These are phyloP conservation scores for Neosilurus hyrtlii DNA, from an alignment of 2,797 vertebrate genomes.

Conservation along the genomic window DNA sequence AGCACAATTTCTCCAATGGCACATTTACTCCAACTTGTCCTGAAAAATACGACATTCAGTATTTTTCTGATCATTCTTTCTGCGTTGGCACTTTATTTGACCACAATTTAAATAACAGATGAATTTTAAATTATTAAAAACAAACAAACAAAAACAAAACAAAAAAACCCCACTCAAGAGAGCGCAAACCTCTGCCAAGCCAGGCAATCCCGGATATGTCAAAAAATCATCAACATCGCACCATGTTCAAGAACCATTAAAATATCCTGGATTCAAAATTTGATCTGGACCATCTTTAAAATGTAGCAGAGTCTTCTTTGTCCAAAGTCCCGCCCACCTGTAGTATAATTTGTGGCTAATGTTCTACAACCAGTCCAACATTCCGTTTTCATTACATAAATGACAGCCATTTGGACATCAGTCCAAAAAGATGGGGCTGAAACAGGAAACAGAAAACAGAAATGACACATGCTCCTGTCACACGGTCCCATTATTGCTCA, in stretches of 20 bases:
- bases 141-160: neutral
- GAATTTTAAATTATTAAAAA: neutral
- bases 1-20: conserved; percentile 9
- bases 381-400: neutral
- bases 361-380: neutral
- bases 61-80: neutral
- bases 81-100: conserved; percentile 19
- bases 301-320: too few species aligned
- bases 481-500: neutral
- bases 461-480: neutral
- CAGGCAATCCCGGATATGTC: too few species aligned
- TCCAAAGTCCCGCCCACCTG: too few species aligned
- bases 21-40: neutral
- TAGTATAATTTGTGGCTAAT: too few species aligned
- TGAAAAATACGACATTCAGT: neutral
- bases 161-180: neutral
- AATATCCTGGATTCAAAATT: too few species aligned
- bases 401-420: neutral
- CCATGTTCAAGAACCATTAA: too few species aligned
- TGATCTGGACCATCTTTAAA: too few species aligned
- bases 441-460: neutral
- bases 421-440: neutral
- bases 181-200: too few species aligned
- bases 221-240: too few species aligned
- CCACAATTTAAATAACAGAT: neutral